These are phyloP conservation scores for Lepidostoma basale DNA, from an alignment of 1,140 invertebrate genomes.

Conservation along the genomic window DNA sequence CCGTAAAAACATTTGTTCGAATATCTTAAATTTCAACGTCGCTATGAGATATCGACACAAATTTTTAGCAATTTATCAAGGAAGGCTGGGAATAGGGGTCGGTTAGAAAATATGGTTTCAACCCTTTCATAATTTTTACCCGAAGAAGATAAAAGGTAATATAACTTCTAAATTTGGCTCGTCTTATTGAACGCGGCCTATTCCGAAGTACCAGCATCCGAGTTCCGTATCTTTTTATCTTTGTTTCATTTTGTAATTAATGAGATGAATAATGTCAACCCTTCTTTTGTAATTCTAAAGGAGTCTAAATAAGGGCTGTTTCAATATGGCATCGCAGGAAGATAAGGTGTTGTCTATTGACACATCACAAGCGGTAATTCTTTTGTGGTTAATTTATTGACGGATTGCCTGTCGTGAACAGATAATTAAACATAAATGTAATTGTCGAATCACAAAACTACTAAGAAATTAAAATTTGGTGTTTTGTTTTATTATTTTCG, in stretches of 20 bases:
- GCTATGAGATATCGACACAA: background rate
- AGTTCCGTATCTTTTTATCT: slow-evolving; percentile 43
- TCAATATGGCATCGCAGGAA: slow-evolving; percentile 40
- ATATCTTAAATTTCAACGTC: too few species aligned
- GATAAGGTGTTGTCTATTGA: slow-evolving; percentile 43
- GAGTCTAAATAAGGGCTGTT: slow-evolving; percentile 39
- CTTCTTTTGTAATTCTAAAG: slow-evolving; percentile 44
- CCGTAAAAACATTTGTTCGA: too few species aligned
- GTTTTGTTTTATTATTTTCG: too few species aligned
- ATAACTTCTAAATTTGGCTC: slow-evolving; percentile 38
- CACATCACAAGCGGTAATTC: too few species aligned
- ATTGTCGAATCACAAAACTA: too few species aligned
- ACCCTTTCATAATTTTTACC: slow-evolving; percentile 23
- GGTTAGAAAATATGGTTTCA: slow-evolving; percentile 1
- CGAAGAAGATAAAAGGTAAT: slow-evolving; percentile 37
- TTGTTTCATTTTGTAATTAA: slow-evolving; percentile 47
- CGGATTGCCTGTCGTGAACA: too few species aligned
- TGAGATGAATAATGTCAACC: slow-evolving; percentile 47
- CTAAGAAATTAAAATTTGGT: too few species aligned
- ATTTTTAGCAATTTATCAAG: background rate
- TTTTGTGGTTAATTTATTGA: too few species aligned
- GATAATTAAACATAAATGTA: too few species aligned
- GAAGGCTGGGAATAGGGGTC: background rate
- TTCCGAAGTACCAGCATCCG: background rate
- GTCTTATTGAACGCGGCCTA: slow-evolving; percentile 12